These are phyloP conservation scores for Atlantisia rogersi DNA, from an alignment of 2,113 vertebrate species.

Conservation along the genomic window DNA sequence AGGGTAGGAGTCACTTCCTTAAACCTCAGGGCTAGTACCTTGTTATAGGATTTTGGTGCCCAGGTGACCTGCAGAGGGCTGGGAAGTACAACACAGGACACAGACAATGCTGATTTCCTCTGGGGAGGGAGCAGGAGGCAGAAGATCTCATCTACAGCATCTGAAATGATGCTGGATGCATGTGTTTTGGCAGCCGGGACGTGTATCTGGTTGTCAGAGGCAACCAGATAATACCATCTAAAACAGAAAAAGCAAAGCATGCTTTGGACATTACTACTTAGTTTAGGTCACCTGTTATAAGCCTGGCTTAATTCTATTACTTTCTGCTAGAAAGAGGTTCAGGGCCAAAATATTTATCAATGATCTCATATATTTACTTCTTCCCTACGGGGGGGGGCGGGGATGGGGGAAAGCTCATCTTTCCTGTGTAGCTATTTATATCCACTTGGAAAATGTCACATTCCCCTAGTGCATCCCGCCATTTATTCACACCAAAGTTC, in stretches of 20 bases:
- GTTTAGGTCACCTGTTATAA: not conserved
- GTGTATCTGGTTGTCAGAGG: not conserved
- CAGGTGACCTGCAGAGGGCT: not conserved
- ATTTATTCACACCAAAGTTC: not conserved
- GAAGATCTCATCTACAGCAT: not conserved
- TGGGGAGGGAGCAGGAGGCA: rapidly evolving
- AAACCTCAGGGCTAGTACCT: too few relatives aligned
- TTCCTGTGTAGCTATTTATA: not conserved
- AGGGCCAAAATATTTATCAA: not conserved
- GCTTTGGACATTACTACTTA: not conserved
- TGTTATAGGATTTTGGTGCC: not conserved
- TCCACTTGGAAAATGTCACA: not conserved
- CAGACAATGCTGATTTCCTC: rapidly evolving
- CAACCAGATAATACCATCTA: not conserved
- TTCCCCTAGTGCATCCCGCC: not conserved
- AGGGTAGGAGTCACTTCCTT: too few relatives aligned
- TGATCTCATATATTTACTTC: not conserved
- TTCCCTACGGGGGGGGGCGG: not conserved
- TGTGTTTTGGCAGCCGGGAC: not conserved
- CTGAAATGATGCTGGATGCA: not conserved
- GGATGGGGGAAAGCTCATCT: not conserved
- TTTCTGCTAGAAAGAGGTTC: not conserved
- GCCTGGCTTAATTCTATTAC: not conserved
- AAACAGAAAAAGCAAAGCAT: not conserved
- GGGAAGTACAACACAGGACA: not conserved